Percentiles rank a stretch among this genome's conserved stretches.
phyloP scores from a whole-genome alignment of 1,140 invertebrate species.

The Pogonus chalceus region DNA sequence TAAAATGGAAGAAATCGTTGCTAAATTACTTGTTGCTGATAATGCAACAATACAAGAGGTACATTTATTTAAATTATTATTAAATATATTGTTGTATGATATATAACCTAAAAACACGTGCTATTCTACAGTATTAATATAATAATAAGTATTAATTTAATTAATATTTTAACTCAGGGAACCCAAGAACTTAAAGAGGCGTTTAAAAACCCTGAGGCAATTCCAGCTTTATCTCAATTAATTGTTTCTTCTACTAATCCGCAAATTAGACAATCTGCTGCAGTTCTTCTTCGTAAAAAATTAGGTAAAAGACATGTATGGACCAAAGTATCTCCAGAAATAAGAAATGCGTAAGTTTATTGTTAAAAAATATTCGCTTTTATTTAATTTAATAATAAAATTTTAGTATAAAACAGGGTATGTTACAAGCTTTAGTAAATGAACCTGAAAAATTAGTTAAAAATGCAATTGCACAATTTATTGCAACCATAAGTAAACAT shows the following conservation, averaged over 20 bases:
- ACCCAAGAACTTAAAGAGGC: slow-evolving; percentile 51
- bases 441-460: slow-evolving; percentile 53
- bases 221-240: slow-evolving; percentile 46
- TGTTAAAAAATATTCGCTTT: slow-evolving; percentile 8
- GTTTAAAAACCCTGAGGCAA: slow-evolving; percentile 50
- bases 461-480: slow-evolving; percentile 52
- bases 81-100: not conserved
- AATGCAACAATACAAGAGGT: slow-evolving; percentile 38
- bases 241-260: slow-evolving; percentile 41
- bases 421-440: slow-evolving; percentile 45
- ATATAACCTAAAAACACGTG: not conserved
- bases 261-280: slow-evolving; percentile 58
- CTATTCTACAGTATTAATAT: not conserved
- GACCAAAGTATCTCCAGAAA: slow-evolving; percentile 42
- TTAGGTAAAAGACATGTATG: slow-evolving; percentile 49
- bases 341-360: slow-evolving; percentile 38
- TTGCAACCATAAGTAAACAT: slow-evolving; percentile 60
- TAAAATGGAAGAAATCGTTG: slow-evolving; percentile 26
- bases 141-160: not conserved
- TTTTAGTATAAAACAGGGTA: slow-evolving; percentile 47
- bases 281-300: slow-evolving; percentile 50
- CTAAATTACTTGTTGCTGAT: slow-evolving; percentile 28
- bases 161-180: slow-evolving; percentile 37
- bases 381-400: slow-evolving; percentile 13
- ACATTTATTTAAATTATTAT: slow-evolving; percentile 11